Evolutionary conservation across 2,113 vertebrate species (phyloP), one percentile per base, ranked within the genome.

Genomic region (Chroicocephalus ridibundus): DNA sequence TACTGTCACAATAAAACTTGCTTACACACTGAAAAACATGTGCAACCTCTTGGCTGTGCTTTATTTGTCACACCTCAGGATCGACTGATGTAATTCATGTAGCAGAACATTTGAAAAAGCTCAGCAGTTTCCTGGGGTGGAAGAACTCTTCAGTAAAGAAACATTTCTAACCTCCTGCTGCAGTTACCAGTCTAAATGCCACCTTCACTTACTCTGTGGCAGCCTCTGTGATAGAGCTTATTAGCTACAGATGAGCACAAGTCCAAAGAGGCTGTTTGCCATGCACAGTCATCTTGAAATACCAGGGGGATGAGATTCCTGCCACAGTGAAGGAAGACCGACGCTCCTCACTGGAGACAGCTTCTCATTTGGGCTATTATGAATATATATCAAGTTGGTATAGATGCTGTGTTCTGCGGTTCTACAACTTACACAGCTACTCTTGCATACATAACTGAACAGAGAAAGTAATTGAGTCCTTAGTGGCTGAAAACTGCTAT

Each of bases 321-420:
- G 44, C 31, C 61, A 20, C 57, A 69, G 38, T 3, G 27, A 32
- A 31, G 31, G 8, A 22, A 5, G 17, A 64, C 40, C 22, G 7
- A 4, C 15, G 36, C 24, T 13, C 36, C 47, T 52, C 72, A 40
- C 54, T 6, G 10, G 18, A 86, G 17, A 15, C 51, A 84, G 42
- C 42, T 55, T 5, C 82, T 71, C 5, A 6, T 3, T 6, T 21
- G 22, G 24, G 31, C 1, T 1, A 8, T 0, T 13, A 13, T 27
- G 60, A 93, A 74, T 55, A 78, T 83, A 25, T 0, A 16, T 24
- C 15, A 19, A 75, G 52, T 0, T 0, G n/a, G 49, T 57, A 62
- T 1, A 80, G 47, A 17, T 24, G 31, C 17, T 0, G 0, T 0
- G 1, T 58, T 78, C 69, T 46, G 60, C 77, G 17, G 15, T 15